Base-by-base conservation (phyloP, 2,797 vertebrate species). In the Clarias pachynema region DNA sequence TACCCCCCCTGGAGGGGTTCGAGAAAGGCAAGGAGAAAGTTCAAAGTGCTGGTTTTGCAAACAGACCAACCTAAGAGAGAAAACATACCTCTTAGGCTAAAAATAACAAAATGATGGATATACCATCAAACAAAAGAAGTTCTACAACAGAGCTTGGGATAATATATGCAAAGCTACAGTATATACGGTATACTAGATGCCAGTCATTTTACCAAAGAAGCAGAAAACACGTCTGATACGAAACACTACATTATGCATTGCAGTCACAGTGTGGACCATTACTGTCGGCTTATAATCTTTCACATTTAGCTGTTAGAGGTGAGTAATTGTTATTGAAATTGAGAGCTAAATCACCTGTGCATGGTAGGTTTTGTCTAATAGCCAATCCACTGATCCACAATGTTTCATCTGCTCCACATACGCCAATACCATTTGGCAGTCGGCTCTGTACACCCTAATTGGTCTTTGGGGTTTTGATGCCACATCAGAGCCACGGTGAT, bases 31-130 rank as follows among this genome's bases (percentile, higher is more conserved):
- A 89, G 90, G 78, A 86, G 80, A 87, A 74, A 86, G 53, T 29
- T 86, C 86, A 86, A 87, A 86, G 89, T 91, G 88, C 87, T 91
- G 86, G 91, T 90, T 85, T 84, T 85, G 79, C 85, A 91, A 90
- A 92, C 88, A 91, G 86, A 70, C 82, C 87, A 87, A 87, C 89
- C 81, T 70, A 29, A 91, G 9, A 4, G 22, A 2, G 89, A 79
- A 88, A 91, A 86, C 53, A 84, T 82, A 86, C 83, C 40, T 68
- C 73, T 69, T 37, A 59, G 79, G 56, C 68, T 86, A 86, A 85
- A 85, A 87, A 86, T 85, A 87, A 20, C 57, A 83, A 84, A 72
- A 65, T 37, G 83, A 79, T 40, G 40, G 79, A 83, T 86, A 34
- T 66, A 34, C 79, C 40, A n/a, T 87, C 77, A 86, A 31, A 80